Base-by-base conservation (phyloP, 2,113 vertebrate species). In the Holacanthus passer region DNA sequence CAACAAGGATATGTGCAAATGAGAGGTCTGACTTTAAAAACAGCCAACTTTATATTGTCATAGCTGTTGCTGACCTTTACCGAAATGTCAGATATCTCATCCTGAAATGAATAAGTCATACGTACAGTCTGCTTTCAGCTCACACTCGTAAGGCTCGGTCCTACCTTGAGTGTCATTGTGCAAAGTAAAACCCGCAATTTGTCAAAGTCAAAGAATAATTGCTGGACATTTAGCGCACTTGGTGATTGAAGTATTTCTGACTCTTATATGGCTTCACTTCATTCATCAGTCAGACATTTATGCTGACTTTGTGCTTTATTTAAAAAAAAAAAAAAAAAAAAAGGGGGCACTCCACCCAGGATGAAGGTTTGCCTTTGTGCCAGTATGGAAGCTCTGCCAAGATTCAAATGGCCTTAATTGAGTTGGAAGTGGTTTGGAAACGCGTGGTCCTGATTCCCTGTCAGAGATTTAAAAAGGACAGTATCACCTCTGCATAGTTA, bases 331-430 rank as follows among this genome's bases (percentile, higher is more conserved):
- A 13, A 10, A 64, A 79, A 37, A 47, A 8, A 65, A 80, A 14
- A 13, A 64, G 22, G 5, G 41, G 55, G 17, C 48, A 48, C 75
- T 87, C 76, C 32, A 52, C 52, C 35, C 80, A 55, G 58, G 63
- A 82, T 45, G 78, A 70, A 66, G 47, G 11, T 59, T 63, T 66
- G 78, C 39, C 35, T 73, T 55, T 22, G 71, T 83, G 90, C 82
- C 89, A 91, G 80, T 3, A 9, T 76, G 63, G 66, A 59, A 74
- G 71, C 35, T 10, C 77, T 79, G 92, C 93, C 91, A 91, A 86
- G 43, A 89, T 80, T 83, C 81, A 85, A 86, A 88, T 55, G 64
- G 81, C 75, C 81, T 72, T 92, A 91, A 92, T 91, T 77, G 90
- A 84, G 81, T 68, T 86, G 73, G 59, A 89, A 91, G 85, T 78